A percentile compares a stretch with the other conserved stretches of the same genome.
These are phyloP conservation scores for Urocyon cinereoargenteus DNA, from an alignment of 2,797 vertebrate genomes.

Conservation along the genomic window DNA sequence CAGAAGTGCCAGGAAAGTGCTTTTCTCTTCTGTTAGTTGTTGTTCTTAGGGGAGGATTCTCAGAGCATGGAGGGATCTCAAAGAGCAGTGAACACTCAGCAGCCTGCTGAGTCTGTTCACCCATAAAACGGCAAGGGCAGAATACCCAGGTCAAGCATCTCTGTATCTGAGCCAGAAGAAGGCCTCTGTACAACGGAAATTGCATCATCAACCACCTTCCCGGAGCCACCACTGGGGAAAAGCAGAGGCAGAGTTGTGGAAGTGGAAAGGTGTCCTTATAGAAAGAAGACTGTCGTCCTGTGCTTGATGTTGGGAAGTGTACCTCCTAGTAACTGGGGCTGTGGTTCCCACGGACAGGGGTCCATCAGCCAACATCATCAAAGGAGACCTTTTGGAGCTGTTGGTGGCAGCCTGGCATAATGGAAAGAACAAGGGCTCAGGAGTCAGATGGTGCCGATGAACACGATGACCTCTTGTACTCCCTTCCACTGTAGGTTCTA, in stretches of 20 bases:
- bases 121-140: background rate
- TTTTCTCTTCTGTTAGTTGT: background rate
- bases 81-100: background rate
- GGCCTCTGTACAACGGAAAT: background rate
- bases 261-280: background rate
- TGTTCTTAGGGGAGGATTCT: background rate
- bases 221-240: background rate
- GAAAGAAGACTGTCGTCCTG: background rate
- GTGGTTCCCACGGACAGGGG: background rate
- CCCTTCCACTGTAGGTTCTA: background rate
- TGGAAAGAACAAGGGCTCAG: background rate
- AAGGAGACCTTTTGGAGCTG: background rate
- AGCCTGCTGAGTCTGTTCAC: fast-evolving
- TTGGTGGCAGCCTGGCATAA: background rate
- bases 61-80: background rate
- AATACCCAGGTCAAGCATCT: background rate
- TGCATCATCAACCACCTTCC: background rate
- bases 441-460: background rate
- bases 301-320: background rate
- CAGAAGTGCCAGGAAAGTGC: background rate
- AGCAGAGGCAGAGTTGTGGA: background rate
- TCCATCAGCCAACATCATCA: background rate
- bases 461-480: background rate
- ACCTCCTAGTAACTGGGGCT: background rate
- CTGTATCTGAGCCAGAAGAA: background rate